phyloP scores from a whole-genome alignment of 2,113 vertebrate species.

The Mobula hypostoma region DNA sequence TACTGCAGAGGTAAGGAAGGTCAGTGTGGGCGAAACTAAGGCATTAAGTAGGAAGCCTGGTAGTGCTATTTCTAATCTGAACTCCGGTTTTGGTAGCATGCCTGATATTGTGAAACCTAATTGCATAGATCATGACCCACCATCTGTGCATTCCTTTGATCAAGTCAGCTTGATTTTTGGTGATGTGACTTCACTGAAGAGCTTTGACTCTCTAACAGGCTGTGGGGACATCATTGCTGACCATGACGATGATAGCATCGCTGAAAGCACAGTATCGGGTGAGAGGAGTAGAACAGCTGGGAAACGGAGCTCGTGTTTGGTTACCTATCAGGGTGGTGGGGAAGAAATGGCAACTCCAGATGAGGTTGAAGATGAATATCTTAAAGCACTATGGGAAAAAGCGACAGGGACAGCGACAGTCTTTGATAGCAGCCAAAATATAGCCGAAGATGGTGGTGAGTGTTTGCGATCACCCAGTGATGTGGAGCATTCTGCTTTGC shows the following conservation, averaged over 20 bases:
- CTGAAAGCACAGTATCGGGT: constrained; percentile 74
- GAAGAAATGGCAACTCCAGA: constrained; percentile 95
- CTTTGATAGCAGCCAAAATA: constrained; percentile 48
- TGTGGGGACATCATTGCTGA: constrained; percentile 96
- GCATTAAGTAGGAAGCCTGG: constrained; percentile 39
- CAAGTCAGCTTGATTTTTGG: constrained; percentile 75
- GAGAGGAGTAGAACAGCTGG: constrained; percentile 72
- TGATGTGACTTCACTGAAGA: constrained; percentile 88
- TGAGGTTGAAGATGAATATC: constrained; percentile 69
- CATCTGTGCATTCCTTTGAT: constrained; percentile 61
- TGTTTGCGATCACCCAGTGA: not conserved
- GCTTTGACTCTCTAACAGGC: constrained; percentile 91
- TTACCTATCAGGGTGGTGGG: constrained; percentile 90
- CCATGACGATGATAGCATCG: constrained; percentile 81
- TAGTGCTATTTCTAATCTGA: constrained; percentile 41
- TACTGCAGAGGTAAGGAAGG: not conserved
- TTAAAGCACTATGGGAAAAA: constrained; percentile 67
- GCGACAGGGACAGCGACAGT: constrained; percentile 51
- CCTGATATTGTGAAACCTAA: constrained; percentile 53
- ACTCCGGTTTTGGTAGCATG: constrained; percentile 47
- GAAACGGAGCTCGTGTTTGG: constrained; percentile 85
- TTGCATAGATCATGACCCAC: constrained; percentile 40
- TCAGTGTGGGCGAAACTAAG: not conserved
- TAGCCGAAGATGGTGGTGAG: constrained; percentile 44
- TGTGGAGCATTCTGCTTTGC: not conserved